Conservation (phyloP, 2,797 vertebrate species). For the Amazona finschi region DNA sequence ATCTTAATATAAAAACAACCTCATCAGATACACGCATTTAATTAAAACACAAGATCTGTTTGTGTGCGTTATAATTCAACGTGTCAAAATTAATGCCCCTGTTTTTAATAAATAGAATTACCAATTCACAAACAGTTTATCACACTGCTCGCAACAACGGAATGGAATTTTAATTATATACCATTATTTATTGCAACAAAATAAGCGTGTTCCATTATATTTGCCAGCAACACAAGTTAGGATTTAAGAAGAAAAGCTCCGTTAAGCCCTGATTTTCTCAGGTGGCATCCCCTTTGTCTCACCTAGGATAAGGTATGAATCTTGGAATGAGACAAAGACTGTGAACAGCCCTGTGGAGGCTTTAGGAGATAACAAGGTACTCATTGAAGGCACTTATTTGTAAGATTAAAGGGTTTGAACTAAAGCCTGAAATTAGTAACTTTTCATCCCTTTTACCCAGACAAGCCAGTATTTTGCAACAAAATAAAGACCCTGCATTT, state of each 20-base stretch:
- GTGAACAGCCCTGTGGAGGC: not conserved
- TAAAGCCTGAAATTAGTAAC: slow-evolving; percentile 71
- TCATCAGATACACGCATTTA: slow-evolving; percentile 72
- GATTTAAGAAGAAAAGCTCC: slow-evolving; percentile 52
- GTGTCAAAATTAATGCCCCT: slow-evolving; percentile 76
- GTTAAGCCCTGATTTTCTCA: not conserved
- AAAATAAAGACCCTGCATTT: slow-evolving; percentile 59
- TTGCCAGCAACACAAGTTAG: slow-evolving; percentile 21
- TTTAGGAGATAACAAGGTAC: slow-evolving; percentile 37
- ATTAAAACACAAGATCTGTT: slow-evolving; percentile 77
- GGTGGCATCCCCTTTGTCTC: slow-evolving; percentile 22
- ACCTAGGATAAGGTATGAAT: slow-evolving; percentile 40
- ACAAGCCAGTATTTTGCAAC: slow-evolving; percentile 39
- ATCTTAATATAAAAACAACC: slow-evolving; percentile 53
- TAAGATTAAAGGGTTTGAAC: slow-evolving; percentile 66
- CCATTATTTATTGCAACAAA: slow-evolving; percentile 66
- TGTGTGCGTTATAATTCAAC: slow-evolving; percentile 73
- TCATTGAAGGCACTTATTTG: slow-evolving; percentile 15
- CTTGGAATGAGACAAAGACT: slow-evolving; percentile 36
- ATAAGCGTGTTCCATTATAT: not conserved
- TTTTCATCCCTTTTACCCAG: slow-evolving; percentile 53
- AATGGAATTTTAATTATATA: slow-evolving; percentile 72
- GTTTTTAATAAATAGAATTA: slow-evolving; percentile 80
- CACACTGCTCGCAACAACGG: slow-evolving; percentile 54
- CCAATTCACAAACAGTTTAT: slow-evolving; percentile 75